Base-by-base conservation (phyloP, 1,140 invertebrate species). In the Trypoxylus dichotomus region DNA sequence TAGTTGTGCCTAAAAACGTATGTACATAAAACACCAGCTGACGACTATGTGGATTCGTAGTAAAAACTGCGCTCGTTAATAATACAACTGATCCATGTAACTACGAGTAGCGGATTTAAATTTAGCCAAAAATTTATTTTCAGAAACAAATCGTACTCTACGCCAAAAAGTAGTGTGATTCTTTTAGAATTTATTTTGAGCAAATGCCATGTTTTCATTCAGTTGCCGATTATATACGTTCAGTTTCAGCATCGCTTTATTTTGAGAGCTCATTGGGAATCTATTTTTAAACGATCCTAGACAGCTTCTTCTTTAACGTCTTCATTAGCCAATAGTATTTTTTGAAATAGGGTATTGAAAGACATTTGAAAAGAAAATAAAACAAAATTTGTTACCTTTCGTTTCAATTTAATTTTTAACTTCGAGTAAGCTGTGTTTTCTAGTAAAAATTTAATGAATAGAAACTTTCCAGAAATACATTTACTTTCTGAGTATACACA, bases 221-320 rank as follows among this genome's bases (percentile, higher is more conserved):
- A 68, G 60, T 68, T 27, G 24, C 60, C 60, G 60, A 68, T 68
- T 68, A n/a, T 60, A 60, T 68, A 68, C 58, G 27, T 68, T 68
- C 3, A 24, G 60, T 68, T 68, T 68, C 60, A 29, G 27, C 60
- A 29, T 68, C 27, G 60, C 27, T 68, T 68, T 68, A 68, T 68
- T 68, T 68, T 68, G 21, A 68, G 60, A 68, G 60, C 60, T 68
- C 60, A 68, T 27, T 24, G 27, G 60, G 19, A 68, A 29, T 24
- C 60, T 68, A 68, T 68, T 68, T 68, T 27, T 68, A 68, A 68
- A 27, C 60, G 27, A 68, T 68, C 60, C 60, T 68, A 68, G 60
- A 68, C 60, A 68, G 60, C 60, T 29, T 68, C 24, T 68, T 68
- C 60, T 68, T 68, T 68, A 68, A 27, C 25, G 15, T 27, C 60